Conservation (phyloP, 2,113 vertebrate species). For the Dromiciops gliroides region DNA sequence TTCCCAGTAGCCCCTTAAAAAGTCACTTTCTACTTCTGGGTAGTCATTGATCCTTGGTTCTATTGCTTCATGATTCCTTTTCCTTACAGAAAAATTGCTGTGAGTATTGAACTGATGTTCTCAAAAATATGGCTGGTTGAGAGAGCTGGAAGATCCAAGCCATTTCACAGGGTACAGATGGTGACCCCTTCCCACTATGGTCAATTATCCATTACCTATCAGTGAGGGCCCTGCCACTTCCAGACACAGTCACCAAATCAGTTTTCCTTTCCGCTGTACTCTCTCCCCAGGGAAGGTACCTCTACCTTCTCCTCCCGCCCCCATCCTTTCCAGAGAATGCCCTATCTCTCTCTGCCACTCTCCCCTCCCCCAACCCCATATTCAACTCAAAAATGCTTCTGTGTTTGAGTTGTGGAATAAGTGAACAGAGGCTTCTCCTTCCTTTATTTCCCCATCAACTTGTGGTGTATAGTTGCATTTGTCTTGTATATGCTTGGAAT, state of each 20-base stretch:
- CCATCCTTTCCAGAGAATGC: neutral
- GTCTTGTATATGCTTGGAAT: constrained; percentile 83
- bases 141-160: neutral
- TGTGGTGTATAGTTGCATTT: constrained; percentile 80
- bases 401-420: constrained; percentile 79
- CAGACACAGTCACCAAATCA: neutral
- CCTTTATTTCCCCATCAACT: constrained; percentile 72
- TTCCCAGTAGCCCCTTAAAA: neutral
- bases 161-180: neutral
- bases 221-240: neutral
- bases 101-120: neutral
- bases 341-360: neutral
- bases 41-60: neutral
- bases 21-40: neutral
- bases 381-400: constrained; percentile 44
- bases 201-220: neutral
- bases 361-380: neutral
- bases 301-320: neutral
- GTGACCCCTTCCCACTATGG: neutral
- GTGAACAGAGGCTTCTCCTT: constrained; percentile 76
- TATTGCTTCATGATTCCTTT: neutral
- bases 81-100: neutral
- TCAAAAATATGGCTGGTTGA: neutral
- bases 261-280: neutral
- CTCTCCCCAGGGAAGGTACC: neutral